These are phyloP conservation scores for Lasioglossum vierecki DNA, from an alignment of 2,888 invertebrate species.

Conservation along the genomic window DNA sequence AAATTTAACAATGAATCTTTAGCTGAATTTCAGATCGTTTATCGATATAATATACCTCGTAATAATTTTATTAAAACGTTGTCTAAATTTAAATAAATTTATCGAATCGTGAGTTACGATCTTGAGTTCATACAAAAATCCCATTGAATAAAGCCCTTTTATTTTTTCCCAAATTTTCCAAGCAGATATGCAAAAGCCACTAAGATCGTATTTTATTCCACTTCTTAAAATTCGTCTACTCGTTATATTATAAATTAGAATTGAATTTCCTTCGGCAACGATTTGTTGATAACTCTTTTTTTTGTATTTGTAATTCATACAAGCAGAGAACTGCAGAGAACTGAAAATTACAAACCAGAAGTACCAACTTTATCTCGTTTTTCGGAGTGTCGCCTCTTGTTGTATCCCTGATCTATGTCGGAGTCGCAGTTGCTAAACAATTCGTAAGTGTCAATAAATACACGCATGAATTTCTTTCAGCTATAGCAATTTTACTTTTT, in stretches of 20 bases:
- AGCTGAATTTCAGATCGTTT: too few species aligned
- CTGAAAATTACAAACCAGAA: constrained; percentile 7
- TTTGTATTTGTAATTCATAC: not conserved
- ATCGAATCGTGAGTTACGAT: too few species aligned
- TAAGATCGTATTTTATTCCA: too few species aligned
- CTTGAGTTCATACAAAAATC: too few species aligned
- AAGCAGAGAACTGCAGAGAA: not conserved
- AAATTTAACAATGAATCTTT: too few species aligned
- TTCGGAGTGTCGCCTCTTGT: not conserved
- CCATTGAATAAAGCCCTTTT: too few species aligned
- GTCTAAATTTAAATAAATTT: too few species aligned
- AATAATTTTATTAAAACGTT: too few species aligned
- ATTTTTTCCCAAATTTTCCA: too few species aligned
- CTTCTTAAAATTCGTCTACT: too few species aligned
- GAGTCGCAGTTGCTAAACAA: not conserved
- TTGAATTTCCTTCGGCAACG: not conserved
- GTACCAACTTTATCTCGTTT: constrained; percentile 27
- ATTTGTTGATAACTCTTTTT: not conserved
- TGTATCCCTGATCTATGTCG: not conserved
- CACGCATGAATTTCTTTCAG: constrained; percentile 5
- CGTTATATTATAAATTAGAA: not conserved
- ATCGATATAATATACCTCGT: too few species aligned
- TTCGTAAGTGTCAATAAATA: constrained; percentile 20
- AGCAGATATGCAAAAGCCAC: too few species aligned
- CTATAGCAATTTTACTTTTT: not conserved